These are phyloP conservation scores for Motacilla alba DNA, from an alignment of 2,113 vertebrate species.

Conservation along the genomic window DNA sequence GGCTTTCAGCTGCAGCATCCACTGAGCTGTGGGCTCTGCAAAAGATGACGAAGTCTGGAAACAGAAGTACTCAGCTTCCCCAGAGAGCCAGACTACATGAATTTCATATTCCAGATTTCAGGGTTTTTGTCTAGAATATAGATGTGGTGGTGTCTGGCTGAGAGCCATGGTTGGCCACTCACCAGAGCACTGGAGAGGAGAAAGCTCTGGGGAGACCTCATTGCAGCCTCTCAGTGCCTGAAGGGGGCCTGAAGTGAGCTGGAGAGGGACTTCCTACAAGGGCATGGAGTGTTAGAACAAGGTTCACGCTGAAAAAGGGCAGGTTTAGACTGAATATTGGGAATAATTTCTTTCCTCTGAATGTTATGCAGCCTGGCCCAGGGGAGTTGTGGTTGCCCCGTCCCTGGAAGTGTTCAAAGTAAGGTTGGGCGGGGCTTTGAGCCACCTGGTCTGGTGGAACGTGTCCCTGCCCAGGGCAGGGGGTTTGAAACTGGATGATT, in stretches of 20 bases:
- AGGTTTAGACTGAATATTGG: not conserved
- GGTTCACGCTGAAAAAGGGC: not conserved
- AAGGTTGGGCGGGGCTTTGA: not conserved
- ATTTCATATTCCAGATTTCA: conserved; percentile 1
- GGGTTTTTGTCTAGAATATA: not conserved
- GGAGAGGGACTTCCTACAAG: not conserved
- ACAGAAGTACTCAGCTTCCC: not conserved
- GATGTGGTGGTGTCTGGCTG: not conserved
- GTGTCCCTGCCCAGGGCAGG: not conserved
- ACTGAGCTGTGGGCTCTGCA: not conserved
- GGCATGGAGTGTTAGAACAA: not conserved
- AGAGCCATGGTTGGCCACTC: not conserved
- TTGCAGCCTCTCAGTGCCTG: not conserved
- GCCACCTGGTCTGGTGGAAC: not conserved
- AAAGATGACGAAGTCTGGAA: not conserved
- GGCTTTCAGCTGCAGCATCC: not conserved
- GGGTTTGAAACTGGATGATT: not conserved
- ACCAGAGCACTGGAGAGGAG: not conserved
- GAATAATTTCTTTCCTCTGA: not conserved
- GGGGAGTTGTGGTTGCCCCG: accelerated
- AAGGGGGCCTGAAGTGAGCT: not conserved
- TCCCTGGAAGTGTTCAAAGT: not conserved
- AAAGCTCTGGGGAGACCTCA: not conserved
- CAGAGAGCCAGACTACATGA: not conserved
- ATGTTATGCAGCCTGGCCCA: not conserved